These are phyloP conservation scores for Odontamblyopus rebecca DNA, from an alignment of 2,797 vertebrate species.

Conservation along the genomic window DNA sequence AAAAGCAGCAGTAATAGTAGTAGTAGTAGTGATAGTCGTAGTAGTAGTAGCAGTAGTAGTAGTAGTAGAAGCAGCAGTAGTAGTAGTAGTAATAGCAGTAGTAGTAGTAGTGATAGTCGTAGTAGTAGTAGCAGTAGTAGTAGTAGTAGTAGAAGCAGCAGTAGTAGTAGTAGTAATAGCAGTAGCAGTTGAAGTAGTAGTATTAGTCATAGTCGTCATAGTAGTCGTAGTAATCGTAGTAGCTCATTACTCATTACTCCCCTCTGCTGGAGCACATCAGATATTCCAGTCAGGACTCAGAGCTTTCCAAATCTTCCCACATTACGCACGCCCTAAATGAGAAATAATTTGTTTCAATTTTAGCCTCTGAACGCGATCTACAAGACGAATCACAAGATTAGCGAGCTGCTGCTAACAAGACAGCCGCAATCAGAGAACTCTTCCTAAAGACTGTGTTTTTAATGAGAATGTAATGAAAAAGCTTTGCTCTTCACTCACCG, in stretches of 20 bases:
- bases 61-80: too few relatives aligned
- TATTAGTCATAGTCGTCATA: too few relatives aligned
- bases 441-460: constrained; percentile 13
- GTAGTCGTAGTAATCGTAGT: too few relatives aligned
- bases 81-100: too few relatives aligned
- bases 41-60: too few relatives aligned
- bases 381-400: constrained; percentile 23
- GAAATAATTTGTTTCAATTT: constrained; percentile 22
- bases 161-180: too few relatives aligned
- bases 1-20: too few relatives aligned
- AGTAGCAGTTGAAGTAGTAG: too few relatives aligned
- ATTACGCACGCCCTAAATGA: constrained; percentile 5
- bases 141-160: too few relatives aligned
- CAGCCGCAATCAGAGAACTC: constrained; percentile 18
- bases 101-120: too few relatives aligned
- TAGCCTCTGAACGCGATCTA: constrained; percentile 16
- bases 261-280: background rate
- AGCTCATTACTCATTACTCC: background rate
- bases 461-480: constrained; percentile 13
- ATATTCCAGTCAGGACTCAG: constrained; percentile 4
- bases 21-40: too few relatives aligned
- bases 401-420: constrained; percentile 35
- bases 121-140: too few relatives aligned
- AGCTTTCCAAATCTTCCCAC: background rate
- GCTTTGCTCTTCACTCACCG: constrained; percentile 18